A percentile compares a stretch with the other conserved stretches of the same genome.
phyloP scores from a whole-genome alignment of 2,797 vertebrate species.

The Eptatretus atami region DNA sequence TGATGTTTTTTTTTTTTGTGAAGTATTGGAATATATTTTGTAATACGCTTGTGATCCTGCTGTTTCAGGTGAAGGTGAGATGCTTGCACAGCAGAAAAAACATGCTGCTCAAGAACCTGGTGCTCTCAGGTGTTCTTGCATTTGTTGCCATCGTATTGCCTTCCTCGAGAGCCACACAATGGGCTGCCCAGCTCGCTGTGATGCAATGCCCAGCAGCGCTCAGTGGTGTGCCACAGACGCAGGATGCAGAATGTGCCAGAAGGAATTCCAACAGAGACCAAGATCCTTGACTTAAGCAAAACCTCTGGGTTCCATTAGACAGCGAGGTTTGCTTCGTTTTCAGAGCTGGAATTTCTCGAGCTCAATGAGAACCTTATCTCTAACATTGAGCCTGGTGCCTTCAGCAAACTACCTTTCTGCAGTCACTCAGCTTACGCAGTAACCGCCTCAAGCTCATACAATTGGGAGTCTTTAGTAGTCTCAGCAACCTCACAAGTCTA shows the following conservation, averaged over 20 bases:
- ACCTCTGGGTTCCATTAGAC: constrained; percentile 81
- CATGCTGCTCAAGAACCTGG: constrained; percentile 1
- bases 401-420: constrained; percentile 83
- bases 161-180: constrained; percentile 53
- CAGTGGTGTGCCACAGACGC: constrained; percentile 78
- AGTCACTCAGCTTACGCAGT: constrained; percentile 75
- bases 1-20: no score
- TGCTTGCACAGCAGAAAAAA: background rate
- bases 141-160: background rate
- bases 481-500: constrained; percentile 87
- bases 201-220: constrained; percentile 69
- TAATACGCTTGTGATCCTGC: no score
- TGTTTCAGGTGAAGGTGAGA: background rate
- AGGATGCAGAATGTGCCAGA: constrained; percentile 61
- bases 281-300: constrained; percentile 79
- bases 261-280: constrained; percentile 68
- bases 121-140: constrained; percentile 1
- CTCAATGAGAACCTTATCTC: constrained; percentile 89
- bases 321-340: constrained; percentile 66
- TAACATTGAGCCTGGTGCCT: constrained; percentile 76
- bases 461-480: constrained; percentile 74
- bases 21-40: no score
- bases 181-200: constrained; percentile 82
- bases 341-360: constrained; percentile 69
- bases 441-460: constrained; percentile 96